These are phyloP conservation scores for Tokudaia muenninki DNA, from an alignment of 2,797 vertebrate genomes.

Conservation along the genomic window DNA sequence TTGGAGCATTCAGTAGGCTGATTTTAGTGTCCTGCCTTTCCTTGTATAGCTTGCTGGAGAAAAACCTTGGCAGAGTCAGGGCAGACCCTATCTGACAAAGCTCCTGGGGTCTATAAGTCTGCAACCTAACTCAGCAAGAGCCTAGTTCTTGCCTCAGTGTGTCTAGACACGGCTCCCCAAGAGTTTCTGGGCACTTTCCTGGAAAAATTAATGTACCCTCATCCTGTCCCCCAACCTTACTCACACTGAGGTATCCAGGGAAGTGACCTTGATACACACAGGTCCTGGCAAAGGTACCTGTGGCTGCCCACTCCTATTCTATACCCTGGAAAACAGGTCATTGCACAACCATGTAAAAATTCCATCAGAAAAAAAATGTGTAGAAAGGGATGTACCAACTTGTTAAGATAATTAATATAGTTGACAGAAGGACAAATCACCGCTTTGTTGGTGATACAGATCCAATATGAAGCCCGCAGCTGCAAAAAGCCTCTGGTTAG, in stretches of 20 bases:
- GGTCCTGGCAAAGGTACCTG: conserved; percentile 61
- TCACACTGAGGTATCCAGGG: background rate
- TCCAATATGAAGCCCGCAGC: background rate
- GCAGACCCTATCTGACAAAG: background rate
- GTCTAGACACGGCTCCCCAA: background rate
- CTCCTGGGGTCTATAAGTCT: conserved; percentile 14
- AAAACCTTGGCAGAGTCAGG: background rate
- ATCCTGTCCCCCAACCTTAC: background rate
- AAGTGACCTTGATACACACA: background rate
- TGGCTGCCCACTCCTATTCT: conserved; percentile 40
- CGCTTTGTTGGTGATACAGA: conserved; percentile 5
- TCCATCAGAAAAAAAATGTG: conserved; percentile 84
- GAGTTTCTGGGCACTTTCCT: background rate
- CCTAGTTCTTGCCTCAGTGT: background rate
- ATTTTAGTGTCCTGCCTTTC: background rate
- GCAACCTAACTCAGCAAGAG: background rate
- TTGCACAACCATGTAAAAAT: conserved; percentile 86
- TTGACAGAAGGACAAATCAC: conserved; percentile 72
- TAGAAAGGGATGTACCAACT: conserved; percentile 86
- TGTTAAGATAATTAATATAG: conserved; percentile 78
- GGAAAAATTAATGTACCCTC: background rate
- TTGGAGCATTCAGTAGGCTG: background rate
- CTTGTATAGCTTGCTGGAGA: background rate
- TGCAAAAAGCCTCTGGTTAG: background rate
- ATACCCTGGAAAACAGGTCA: conserved; percentile 74